Base-by-base conservation (phyloP, 1,140 invertebrate genomes). In the Heliconius congener region DNA sequence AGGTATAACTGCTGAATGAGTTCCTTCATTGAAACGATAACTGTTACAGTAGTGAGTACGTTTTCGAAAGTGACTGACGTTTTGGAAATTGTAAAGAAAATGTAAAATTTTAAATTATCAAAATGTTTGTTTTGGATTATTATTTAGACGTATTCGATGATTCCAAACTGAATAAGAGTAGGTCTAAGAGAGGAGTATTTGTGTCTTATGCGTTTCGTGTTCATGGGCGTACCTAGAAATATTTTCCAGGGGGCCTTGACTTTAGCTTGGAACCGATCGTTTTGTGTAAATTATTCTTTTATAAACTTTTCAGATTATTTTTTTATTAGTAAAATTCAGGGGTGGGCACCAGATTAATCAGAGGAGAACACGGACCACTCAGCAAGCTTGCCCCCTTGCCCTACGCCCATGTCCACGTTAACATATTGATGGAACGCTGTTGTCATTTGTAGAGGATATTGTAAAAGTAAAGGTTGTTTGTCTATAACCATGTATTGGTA, bases 361-460 rank as follows among this genome's bases (percentile, higher is more conserved):
- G 2, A 18, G 6, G 50, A 52, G 50, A 19, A 4, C 18, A 52
- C 18, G 16, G 18, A 19, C 50, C 16, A 52, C 13, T 18, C 50
- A 52, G 50, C 42, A 4, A 11, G 13, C 11, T 46, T 2, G 16
- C 50, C 5, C 50, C 50, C 50, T 1, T 52, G 23, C 19, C 6
- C 50, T 52, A 19, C 4, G 50, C 50, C 50, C 50, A 52, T 78
- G 39, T 83, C 84, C 85, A 86, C 86, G 82, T 86, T 89, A 88
- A 82, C 82, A 74, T 77, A 81, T 87, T 87, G 85, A 87, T 86
- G 84, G 81, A 76, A 83, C 82, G 81, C 84, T 89, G 87, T 90
- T 91, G 88, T 93, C 87, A 87, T 88, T 87, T 86, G 85, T 90
- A 90, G 83, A 84, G 78, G 73, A 82, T 87, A 86, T 80, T 90